These are phyloP conservation scores for Seriola dumerili DNA, from an alignment of 2,113 vertebrate species.

Conservation along the genomic window DNA sequence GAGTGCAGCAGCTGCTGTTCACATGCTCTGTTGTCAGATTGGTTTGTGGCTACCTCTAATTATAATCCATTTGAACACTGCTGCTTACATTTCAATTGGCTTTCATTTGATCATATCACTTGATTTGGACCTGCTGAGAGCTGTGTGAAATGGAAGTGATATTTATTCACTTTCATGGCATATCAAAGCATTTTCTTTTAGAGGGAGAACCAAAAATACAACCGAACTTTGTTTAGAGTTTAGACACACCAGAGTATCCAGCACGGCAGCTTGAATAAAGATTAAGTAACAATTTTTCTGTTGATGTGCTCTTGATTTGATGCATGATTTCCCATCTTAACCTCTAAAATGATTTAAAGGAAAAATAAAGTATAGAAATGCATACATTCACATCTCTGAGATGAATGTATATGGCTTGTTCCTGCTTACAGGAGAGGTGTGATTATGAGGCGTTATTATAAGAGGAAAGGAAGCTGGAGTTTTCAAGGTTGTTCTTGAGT, in stretches of 20 bases:
- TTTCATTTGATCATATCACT: conserved; percentile 43
- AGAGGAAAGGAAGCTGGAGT: not conserved
- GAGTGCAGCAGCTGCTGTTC: conserved; percentile 72
- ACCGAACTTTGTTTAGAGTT: not conserved
- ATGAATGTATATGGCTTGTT: conserved; percentile 7
- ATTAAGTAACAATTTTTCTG: not conserved
- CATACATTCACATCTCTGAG: not conserved
- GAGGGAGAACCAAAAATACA: conserved; percentile 2
- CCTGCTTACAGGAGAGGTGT: not conserved
- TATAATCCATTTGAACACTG: conserved; percentile 65
- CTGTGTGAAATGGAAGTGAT: conserved; percentile 1
- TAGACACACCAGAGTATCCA: not conserved
- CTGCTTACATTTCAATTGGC: conserved; percentile 49
- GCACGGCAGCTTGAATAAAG: not conserved
- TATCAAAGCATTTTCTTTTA: conserved; percentile 36
- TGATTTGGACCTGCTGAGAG: conserved; percentile 10
- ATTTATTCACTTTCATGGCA: conserved; percentile 17
- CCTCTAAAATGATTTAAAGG: not conserved
- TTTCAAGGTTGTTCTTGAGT: conserved; percentile 11
- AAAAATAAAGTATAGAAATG: not conserved
- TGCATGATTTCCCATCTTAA: not conserved
- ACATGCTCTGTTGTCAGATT: conserved; percentile 66
- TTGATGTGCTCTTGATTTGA: not conserved
- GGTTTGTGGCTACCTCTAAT: conserved; percentile 64
- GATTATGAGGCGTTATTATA: conserved; percentile 14